Evolutionary conservation across 2,888 invertebrate genomes (phyloP), one percentile per base, ranked within the genome.

Genomic region (Portevinia maculata): DNA sequence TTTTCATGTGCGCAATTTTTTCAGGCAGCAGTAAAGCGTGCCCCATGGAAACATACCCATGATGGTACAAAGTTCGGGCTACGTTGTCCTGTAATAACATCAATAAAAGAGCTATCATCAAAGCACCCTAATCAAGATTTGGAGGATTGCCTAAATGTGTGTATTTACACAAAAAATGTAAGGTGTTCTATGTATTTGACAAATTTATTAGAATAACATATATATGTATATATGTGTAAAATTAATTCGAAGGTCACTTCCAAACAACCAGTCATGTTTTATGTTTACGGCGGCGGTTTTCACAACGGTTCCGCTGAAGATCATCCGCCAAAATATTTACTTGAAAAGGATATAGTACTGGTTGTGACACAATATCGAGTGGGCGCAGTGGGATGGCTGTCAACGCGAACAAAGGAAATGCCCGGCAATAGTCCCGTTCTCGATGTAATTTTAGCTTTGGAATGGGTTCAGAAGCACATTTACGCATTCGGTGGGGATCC

Each of bases 371-470:
- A 92, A 84, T 92, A 92, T 86, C 88, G 92, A 3, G 86, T 92
- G 1, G 92, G 92, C 19, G 91, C 91, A 2, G 87, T 92, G 7
- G 92, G 92, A 17, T 93, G 92, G 88, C 73, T 93, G 21, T 90
- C 92, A 1, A 91, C 92, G 2, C 89, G 90, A 64, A 91, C 90
- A 9, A 87, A 89, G 7, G 89, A 89, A n/a, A 88, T 92, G 65
- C 91, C 92, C 0, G 93, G 93, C 9, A 93, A 93, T 87, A 92
- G 90, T 70, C 92, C 92, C 0, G 87, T 93, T 39, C 87, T 91
- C 21, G 93, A 93, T 86, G 89, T 92, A 50, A 85, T 91, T 1
- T 73, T 91, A 48, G 92, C 92, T 0, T 85, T 93, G 19, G 85
- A 91, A 50, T 93, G 93, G 93, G 91, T 92, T 4, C 90, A 91